Evolutionary conservation across 2,888 invertebrate genomes (phyloP).

Genomic region (Rhabditoides inermis): DNA sequence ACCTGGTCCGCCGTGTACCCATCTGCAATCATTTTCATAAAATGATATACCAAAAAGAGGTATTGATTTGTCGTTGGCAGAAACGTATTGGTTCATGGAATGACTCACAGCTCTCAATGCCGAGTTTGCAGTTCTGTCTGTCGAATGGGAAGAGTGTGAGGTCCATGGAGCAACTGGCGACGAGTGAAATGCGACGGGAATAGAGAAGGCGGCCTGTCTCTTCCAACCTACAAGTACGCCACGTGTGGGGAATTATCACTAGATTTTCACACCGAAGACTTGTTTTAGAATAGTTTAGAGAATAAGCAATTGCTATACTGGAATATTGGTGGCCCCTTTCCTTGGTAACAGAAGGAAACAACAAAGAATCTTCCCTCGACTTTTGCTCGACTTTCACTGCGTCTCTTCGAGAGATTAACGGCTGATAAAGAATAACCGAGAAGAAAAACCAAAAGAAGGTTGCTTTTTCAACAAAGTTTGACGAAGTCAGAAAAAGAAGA

Average conservation of each 20-base stretch:
- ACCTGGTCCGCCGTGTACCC: conserved; percentile 49
- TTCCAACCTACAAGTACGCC: too few species aligned
- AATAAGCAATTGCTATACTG: too few species aligned
- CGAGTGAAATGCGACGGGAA: conserved; percentile 41
- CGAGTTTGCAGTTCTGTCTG: conserved; percentile 46
- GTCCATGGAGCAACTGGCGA: conserved; percentile 45
- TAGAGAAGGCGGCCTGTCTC: too few species aligned
- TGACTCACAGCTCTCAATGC: conserved; percentile 48
- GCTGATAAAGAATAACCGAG: too few species aligned
- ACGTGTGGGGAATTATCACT: too few species aligned
- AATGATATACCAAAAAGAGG: background rate
- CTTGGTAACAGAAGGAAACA: background rate
- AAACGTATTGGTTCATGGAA: background rate
- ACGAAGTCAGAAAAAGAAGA: background rate
- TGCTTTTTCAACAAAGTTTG: too few species aligned
- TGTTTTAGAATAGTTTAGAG: too few species aligned
- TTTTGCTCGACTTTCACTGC: background rate
- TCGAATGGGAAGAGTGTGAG: conserved; percentile 47
- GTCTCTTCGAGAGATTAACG: too few species aligned
- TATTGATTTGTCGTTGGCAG: background rate
- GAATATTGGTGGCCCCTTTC: too few species aligned
- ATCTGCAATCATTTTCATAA: conserved; percentile 23
- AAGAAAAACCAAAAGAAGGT: too few species aligned
- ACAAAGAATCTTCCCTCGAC: too few species aligned
- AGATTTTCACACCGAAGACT: too few species aligned